Percentiles rank a stretch among this genome's conserved stretches.
Conservation (phyloP, 2,797 vertebrate species). For the Lophotriccus pileatus region DNA sequence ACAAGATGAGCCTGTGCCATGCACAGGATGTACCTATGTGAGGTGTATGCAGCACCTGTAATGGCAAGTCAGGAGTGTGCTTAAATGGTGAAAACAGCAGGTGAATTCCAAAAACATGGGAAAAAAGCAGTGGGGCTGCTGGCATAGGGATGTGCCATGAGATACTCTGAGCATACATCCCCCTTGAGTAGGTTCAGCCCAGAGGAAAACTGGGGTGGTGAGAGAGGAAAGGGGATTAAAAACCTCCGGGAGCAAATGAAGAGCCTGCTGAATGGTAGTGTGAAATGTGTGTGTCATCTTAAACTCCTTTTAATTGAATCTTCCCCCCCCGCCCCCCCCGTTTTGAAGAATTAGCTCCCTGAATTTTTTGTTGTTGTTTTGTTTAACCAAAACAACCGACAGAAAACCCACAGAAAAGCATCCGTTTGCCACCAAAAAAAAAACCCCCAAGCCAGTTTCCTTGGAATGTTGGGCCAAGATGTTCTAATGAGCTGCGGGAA, state of each 20-base stretch:
- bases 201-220: background rate
- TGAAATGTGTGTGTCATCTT: background rate
- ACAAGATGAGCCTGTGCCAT: fast-evolving
- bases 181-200: too few relatives aligned
- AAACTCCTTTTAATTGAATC: background rate
- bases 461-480: background rate
- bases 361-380: background rate
- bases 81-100: too few relatives aligned
- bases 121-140: too few relatives aligned
- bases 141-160: too few relatives aligned
- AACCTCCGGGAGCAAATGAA: background rate
- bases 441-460: fast-evolving
- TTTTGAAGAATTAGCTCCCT: background rate
- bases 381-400: background rate
- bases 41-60: too few relatives aligned
- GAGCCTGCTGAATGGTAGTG: background rate
- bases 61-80: too few relatives aligned
- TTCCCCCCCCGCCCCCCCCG: background rate
- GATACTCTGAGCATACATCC: too few relatives aligned
- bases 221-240: background rate
- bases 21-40: too few relatives aligned
- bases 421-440: background rate
- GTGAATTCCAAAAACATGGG: too few relatives aligned
- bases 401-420: background rate
- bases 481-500: background rate